A percentile compares a stretch with the other conserved stretches of the same genome.
These are phyloP conservation scores for Musca vetustissima DNA, from an alignment of 1,140 invertebrate species.

Conservation along the genomic window DNA sequence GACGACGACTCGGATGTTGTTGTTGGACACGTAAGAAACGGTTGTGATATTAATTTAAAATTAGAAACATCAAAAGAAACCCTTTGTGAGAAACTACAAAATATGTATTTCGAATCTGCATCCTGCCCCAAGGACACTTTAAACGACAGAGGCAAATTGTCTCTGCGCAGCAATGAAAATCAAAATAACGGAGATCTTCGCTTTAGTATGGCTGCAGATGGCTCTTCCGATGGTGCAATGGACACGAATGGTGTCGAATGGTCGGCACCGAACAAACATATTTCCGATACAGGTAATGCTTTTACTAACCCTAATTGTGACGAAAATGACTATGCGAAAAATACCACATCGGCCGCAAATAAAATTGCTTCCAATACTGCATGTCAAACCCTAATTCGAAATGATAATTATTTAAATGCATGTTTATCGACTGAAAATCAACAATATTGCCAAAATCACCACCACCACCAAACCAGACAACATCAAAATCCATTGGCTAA, in stretches of 20 bases:
- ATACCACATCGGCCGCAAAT: background rate
- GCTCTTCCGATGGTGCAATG: no score
- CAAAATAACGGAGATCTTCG: background rate
- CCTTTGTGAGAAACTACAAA: background rate
- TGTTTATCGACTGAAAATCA: background rate
- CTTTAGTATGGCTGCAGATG: background rate
- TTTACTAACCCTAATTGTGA: no score
- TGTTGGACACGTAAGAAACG: background rate
- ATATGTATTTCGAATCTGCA: background rate
- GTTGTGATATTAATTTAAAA: constrained; percentile 5
- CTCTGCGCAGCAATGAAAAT: background rate
- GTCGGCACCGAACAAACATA: no score
- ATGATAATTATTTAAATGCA: no score
- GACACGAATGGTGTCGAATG: no score
- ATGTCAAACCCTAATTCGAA: constrained; percentile 1
- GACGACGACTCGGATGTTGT: background rate
- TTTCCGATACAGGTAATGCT: no score
- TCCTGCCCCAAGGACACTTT: background rate
- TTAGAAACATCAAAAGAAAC: background rate
- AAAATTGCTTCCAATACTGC: background rate
- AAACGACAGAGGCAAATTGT: background rate
- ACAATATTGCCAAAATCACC: background rate
- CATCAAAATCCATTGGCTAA: background rate
- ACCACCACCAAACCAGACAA: background rate
- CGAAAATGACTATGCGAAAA: background rate